Evolutionary conservation across 2,888 invertebrate species (phyloP).

Genomic region (Eurytoma californica): DNA sequence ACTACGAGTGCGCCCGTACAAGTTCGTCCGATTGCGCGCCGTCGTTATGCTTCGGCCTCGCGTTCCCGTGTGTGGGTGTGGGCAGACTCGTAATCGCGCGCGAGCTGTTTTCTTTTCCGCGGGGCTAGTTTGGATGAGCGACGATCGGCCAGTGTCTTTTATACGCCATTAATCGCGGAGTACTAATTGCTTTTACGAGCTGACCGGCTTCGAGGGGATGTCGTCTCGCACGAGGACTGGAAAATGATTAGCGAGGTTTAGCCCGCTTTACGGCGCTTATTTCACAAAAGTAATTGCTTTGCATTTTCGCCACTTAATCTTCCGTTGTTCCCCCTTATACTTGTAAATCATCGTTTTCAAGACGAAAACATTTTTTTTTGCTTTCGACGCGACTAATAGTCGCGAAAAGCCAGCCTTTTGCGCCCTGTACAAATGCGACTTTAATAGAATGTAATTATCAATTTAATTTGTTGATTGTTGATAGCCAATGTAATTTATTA

Average conservation of each 20-base stretch:
- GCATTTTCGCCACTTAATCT: no score
- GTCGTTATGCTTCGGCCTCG: neutral
- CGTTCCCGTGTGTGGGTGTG: neutral
- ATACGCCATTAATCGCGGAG: slow-evolving; percentile 16
- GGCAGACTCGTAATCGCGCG: neutral
- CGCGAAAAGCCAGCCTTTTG: no score
- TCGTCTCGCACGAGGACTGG: neutral
- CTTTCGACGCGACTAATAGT: neutral
- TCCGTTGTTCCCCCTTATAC: no score
- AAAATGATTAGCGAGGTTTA: slow-evolving; percentile 16
- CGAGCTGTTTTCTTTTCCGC: neutral
- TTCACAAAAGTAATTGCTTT: no score
- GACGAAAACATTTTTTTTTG: no score
- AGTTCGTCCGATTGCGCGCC: no score
- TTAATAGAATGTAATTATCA: neutral
- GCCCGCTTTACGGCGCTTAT: neutral
- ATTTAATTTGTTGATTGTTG: slow-evolving; percentile 14
- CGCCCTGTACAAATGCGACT: neutral
- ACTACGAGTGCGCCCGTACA: neutral
- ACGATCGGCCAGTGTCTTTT: neutral
- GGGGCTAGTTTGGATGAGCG: neutral
- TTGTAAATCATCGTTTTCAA: no score
- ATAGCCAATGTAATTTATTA: slow-evolving; percentile 31
- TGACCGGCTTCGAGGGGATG: neutral
- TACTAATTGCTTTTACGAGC: slow-evolving; percentile 35